A percentile compares a stretch with the other conserved stretches of the same genome.
Conservation (phyloP, 2,113 vertebrate species). For the Laticauda colubrina region DNA sequence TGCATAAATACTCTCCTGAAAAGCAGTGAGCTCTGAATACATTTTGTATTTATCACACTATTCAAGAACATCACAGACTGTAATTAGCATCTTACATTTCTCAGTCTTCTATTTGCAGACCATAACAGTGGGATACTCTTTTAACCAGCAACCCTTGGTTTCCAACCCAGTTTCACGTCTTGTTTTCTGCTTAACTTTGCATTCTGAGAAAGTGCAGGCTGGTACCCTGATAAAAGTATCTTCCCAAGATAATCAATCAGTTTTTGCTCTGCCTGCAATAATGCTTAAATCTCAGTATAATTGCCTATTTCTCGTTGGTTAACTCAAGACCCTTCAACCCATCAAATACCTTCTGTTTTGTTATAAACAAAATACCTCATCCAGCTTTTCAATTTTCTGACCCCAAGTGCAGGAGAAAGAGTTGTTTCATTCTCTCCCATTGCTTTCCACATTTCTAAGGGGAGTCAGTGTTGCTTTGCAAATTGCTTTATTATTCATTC, state of each 20-base stretch:
- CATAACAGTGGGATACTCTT: neutral
- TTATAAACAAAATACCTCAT: constrained; percentile 19
- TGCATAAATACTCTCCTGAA: neutral
- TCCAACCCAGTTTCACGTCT: neutral
- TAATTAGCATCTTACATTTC: constrained; percentile 7
- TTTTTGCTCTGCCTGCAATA: neutral
- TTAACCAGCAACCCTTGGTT: neutral
- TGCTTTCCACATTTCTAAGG: constrained; percentile 10
- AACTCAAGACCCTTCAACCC: neutral
- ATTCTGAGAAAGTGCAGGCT: neutral
- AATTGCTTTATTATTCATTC: constrained; percentile 34
- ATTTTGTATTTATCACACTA: neutral
- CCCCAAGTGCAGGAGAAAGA: neutral
- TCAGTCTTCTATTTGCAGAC: neutral
- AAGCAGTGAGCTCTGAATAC: neutral
- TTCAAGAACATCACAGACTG: neutral
- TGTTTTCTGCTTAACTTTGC: neutral
- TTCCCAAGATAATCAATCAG: neutral
- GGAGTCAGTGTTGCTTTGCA: neutral
- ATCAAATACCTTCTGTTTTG: neutral
- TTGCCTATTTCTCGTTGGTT: constrained; percentile 3
- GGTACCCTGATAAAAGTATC: neutral
- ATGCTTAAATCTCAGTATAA: constrained; percentile 2
- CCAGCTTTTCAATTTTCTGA: neutral
- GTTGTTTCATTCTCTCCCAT: neutral